Evolutionary conservation across 2,888 invertebrate genomes (phyloP).

Genomic region (Oligia strigilis): DNA sequence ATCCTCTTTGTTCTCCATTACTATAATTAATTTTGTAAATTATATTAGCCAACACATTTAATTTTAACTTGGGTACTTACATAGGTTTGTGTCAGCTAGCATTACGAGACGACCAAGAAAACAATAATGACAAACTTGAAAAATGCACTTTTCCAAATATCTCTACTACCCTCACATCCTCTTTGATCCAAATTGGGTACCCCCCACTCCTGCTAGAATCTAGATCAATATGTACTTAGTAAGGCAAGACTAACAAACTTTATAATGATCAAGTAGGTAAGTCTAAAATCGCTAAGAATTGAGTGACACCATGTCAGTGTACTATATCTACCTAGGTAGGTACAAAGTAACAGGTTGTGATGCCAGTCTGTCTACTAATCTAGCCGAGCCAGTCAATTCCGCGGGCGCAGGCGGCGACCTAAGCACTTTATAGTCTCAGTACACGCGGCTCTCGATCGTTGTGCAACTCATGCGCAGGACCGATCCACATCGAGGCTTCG

Average conservation of each 20-base stretch:
- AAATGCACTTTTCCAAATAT: not conserved
- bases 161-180: not conserved
- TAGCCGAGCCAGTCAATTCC: conserved; percentile 2
- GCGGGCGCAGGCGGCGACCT: not conserved
- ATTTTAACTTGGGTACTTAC: not conserved
- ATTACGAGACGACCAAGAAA: not conserved
- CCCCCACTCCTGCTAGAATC: not conserved
- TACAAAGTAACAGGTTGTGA: conserved; percentile 26
- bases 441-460: conserved; percentile 23
- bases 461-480: conserved; percentile 29
- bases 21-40: not conserved
- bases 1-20: not conserved
- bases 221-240: not conserved
- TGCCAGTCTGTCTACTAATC: conserved; percentile 52
- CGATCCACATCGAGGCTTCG: conserved; percentile 29
- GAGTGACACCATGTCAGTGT: not conserved
- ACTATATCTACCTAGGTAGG: not conserved
- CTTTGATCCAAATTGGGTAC: not conserved
- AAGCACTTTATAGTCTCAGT: conserved; percentile 35
- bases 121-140: not conserved
- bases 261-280: not conserved
- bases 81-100: not conserved
- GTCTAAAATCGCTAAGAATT: not conserved
- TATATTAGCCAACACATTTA: not conserved
- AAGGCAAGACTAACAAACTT: not conserved